A percentile compares a stretch with the other conserved stretches of the same genome.
Evolutionary conservation across 2,888 invertebrate species (phyloP).

Genomic region (Tipula confusa): DNA sequence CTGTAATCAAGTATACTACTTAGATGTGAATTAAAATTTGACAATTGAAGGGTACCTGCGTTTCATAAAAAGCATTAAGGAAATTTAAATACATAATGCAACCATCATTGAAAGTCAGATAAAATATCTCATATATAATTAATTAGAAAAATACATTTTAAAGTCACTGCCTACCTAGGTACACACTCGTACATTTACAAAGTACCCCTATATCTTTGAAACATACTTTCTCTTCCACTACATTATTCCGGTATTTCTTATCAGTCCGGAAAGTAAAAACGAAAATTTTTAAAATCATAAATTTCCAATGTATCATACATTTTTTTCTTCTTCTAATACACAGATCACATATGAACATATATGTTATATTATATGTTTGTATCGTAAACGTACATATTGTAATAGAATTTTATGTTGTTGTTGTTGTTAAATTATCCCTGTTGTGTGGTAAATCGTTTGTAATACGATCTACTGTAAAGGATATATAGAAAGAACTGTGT

Average conservation of each 20-base stretch:
- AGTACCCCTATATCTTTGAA: neutral
- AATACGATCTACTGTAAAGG: neutral
- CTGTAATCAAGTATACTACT: neutral
- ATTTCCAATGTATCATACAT: neutral
- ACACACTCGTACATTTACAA: neutral
- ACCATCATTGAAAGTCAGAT: neutral
- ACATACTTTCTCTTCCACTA: slow-evolving; percentile 3
- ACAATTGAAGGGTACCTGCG: too few species aligned
- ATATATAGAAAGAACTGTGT: neutral
- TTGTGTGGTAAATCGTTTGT: slow-evolving; percentile 25
- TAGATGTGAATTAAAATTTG: neutral
- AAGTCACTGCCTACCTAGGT: neutral
- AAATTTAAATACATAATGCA: neutral
- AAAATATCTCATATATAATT: neutral
- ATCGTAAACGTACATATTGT: too few species aligned
- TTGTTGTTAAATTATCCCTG: neutral
- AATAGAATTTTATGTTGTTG: neutral
- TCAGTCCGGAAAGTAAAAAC: neutral
- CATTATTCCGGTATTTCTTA: slow-evolving; percentile 20
- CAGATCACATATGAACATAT: neutral
- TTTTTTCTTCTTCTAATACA: neutral
- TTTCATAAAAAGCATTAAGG: neutral
- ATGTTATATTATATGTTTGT: neutral
- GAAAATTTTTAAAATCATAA: neutral
- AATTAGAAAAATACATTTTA: neutral